phyloP scores from a whole-genome alignment of 2,113 vertebrate genomes.

The Quiscalus mexicanus region DNA sequence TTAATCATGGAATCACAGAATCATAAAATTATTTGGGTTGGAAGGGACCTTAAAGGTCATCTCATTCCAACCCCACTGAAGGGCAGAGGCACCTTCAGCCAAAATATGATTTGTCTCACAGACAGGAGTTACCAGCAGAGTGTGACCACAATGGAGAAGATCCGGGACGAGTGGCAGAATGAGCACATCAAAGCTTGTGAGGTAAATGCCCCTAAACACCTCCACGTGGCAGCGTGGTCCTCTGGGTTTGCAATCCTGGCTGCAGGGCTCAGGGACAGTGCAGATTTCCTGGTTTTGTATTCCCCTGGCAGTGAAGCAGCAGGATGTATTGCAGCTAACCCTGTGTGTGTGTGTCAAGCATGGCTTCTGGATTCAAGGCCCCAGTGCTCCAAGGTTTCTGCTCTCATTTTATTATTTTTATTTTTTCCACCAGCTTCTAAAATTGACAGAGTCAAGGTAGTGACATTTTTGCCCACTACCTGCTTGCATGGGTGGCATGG shows the following conservation, averaged over 20 bases:
- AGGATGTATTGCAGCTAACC: not conserved
- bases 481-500: accelerated
- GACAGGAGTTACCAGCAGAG: conserved; percentile 85
- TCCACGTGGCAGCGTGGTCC: accelerated
- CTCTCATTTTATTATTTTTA: not conserved
- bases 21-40: not conserved
- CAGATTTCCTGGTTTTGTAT: not conserved
- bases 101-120: conserved; percentile 14
- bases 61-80: not conserved
- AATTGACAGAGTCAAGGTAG: not conserved
- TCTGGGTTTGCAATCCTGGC: not conserved
- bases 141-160: conserved; percentile 76
- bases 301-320: not conserved
- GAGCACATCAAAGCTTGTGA: conserved; percentile 88
- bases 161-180: conserved; percentile 88
- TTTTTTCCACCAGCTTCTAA: not conserved
- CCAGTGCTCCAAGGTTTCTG: not conserved
- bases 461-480: not conserved
- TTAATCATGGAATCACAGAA: not conserved
- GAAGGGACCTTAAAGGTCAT: not conserved
- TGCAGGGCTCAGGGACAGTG: accelerated
- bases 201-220: conserved; percentile 61
- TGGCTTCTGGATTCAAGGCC: not conserved
- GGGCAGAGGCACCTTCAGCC: not conserved
- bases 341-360: not conserved